Evolutionary conservation across 2,113 vertebrate genomes (phyloP).

Genomic region (Rhinoptilus africanus): DNA sequence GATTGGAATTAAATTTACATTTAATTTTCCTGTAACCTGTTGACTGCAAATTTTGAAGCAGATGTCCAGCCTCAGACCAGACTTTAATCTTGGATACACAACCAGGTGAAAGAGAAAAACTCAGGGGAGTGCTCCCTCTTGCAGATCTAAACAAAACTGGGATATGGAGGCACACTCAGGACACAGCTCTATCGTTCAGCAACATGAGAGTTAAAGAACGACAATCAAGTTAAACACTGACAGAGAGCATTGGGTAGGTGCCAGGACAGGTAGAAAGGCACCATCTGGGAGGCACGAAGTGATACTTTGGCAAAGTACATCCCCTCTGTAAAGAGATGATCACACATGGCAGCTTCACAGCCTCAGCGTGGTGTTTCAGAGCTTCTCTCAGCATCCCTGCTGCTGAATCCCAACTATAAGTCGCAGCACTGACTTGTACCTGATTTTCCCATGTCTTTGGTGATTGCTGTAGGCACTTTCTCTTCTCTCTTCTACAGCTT

Average conservation of each 20-base stretch:
- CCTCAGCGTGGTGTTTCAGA: background rate
- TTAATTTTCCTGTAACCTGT: background rate
- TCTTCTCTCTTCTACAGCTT: background rate
- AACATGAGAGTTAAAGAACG: background rate
- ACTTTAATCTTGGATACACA: background rate
- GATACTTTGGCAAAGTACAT: background rate
- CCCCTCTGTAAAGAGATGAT: background rate
- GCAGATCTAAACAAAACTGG: background rate
- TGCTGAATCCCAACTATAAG: background rate
- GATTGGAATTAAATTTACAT: slow-evolving; percentile 4
- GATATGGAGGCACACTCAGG: background rate
- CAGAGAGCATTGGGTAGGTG: background rate
- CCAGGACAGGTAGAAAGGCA: background rate
- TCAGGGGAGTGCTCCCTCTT: background rate
- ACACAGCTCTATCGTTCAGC: background rate
- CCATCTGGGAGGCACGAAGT: background rate
- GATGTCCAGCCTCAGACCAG: background rate
- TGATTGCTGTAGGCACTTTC: background rate
- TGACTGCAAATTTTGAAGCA: background rate
- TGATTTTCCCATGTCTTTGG: background rate
- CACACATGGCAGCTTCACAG: background rate
- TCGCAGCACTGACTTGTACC: background rate
- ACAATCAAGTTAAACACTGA: background rate
- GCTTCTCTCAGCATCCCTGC: background rate
- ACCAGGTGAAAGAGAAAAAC: background rate